A percentile compares a stretch with the other conserved stretches of the same genome.
Conservation (phyloP, 2,888 invertebrate genomes). For the Netelia melanura region DNA sequence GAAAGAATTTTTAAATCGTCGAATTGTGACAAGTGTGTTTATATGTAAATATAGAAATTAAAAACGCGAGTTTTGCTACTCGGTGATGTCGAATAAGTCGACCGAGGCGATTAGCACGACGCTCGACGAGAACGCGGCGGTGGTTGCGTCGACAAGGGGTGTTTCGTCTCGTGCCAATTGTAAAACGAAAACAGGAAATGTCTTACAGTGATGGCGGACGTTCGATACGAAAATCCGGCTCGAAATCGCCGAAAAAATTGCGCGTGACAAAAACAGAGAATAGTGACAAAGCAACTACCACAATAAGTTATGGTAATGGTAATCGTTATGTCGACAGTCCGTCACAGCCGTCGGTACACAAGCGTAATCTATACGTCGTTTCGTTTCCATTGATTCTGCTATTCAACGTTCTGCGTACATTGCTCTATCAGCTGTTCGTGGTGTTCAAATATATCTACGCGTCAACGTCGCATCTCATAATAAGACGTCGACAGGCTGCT, state of each 20-base stretch:
- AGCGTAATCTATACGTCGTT: slow-evolving; percentile 94
- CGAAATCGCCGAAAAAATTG: slow-evolving; percentile 85
- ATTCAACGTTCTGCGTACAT: slow-evolving; percentile 93
- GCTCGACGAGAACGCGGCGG: slow-evolving; percentile 37
- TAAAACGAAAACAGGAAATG: slow-evolving; percentile 78
- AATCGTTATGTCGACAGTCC: slow-evolving; percentile 83
- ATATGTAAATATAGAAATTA: background rate
- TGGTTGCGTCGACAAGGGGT: slow-evolving; percentile 35
- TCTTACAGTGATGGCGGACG: slow-evolving; percentile 85
- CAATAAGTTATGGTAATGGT: slow-evolving; percentile 79
- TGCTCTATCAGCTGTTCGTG: slow-evolving; percentile 94
- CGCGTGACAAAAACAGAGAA: slow-evolving; percentile 83
- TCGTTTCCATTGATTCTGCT: slow-evolving; percentile 95
- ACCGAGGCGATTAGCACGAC: slow-evolving; percentile 33
- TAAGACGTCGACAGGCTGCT: slow-evolving; percentile 84
- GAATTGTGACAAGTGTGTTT: slow-evolving; percentile 9
- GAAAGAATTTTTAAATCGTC: background rate
- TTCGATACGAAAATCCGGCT: slow-evolving; percentile 84
- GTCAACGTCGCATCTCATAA: slow-evolving; percentile 91
- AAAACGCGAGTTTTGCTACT: slow-evolving; percentile 5
- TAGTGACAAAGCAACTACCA: slow-evolving; percentile 82
- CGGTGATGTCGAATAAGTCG: slow-evolving; percentile 58
- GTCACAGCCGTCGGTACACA: slow-evolving; percentile 91
- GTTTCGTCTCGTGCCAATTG: slow-evolving; percentile 25
- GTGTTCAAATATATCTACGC: slow-evolving; percentile 94